A percentile compares a stretch with the other conserved stretches of the same genome.
Evolutionary conservation across 2,888 invertebrate species (phyloP).

Genomic region (Cryptophagus acutangulus): DNA sequence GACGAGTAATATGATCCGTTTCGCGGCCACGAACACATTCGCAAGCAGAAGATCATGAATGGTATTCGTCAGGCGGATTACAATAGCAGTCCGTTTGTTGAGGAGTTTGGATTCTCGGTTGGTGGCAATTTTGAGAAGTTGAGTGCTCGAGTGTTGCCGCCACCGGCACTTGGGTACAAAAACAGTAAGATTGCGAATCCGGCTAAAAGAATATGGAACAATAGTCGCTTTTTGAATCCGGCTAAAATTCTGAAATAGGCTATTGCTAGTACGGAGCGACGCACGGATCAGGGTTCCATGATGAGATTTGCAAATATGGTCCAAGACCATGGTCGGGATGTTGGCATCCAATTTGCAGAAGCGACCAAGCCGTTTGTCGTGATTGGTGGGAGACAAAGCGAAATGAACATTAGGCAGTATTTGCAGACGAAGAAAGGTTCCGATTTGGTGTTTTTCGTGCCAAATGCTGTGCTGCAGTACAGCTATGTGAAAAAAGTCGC

Average conservation of each 20-base stretch:
- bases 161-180: conserved; percentile 72
- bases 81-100: conserved; percentile 54
- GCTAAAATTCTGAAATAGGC: conserved; percentile 47
- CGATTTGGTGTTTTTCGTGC: conserved; percentile 59
- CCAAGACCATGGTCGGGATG: too few relatives aligned
- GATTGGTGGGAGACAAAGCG: conserved; percentile 12
- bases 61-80: conserved; percentile 30
- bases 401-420: conserved; percentile 19
- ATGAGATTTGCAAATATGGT: conserved; percentile 32
- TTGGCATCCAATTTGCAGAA: conserved; percentile 15
- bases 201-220: conserved; percentile 50
- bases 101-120: conserved; percentile 79
- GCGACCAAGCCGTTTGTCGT: conserved; percentile 13
- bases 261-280: conserved; percentile 44
- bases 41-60: conserved; percentile 76
- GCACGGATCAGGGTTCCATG: conserved; percentile 26
- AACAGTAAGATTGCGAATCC: too few relatives aligned
- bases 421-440: conserved; percentile 31
- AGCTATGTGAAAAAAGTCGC: conserved; percentile 61
- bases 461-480: conserved; percentile 42
- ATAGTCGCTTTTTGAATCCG: conserved; percentile 41
- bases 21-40: conserved; percentile 73
- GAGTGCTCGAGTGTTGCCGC: conserved; percentile 68
- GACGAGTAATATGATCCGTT: conserved; percentile 78
- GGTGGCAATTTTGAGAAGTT: conserved; percentile 69